Conservation (phyloP, 2,113 vertebrate genomes). For the Syngnathus scovelli region DNA sequence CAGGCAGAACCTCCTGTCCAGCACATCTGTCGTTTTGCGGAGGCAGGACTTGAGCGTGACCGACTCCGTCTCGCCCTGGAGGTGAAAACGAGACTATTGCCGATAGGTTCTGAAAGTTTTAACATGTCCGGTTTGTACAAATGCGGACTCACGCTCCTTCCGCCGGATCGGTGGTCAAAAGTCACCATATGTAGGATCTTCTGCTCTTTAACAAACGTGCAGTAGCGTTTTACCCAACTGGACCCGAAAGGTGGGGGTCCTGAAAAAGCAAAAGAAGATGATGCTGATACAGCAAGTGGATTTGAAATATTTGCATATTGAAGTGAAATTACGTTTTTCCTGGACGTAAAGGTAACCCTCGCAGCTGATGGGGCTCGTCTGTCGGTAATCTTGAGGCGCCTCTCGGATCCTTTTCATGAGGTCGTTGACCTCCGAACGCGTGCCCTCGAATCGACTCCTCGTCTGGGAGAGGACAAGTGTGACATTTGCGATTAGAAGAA, state of each 20-base stretch:
- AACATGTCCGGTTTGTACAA: neutral
- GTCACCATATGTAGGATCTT: constrained; percentile 92
- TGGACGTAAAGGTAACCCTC: constrained; percentile 96
- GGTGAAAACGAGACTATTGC: constrained; percentile 24
- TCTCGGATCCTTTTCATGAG: constrained; percentile 91
- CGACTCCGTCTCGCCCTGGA: constrained; percentile 86
- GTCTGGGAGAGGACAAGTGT: constrained; percentile 68
- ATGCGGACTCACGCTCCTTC: constrained; percentile 83
- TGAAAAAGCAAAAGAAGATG: constrained; percentile 30
- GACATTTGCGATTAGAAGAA: neutral
- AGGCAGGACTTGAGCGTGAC: constrained; percentile 83
- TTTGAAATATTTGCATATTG: neutral
- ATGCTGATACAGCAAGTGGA: neutral
- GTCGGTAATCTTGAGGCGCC: constrained; percentile 85
- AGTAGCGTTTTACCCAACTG: constrained; percentile 97
- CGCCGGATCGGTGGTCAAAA: constrained; percentile 92
- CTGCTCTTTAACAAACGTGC: constrained; percentile 89
- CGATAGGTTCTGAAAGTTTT: neutral
- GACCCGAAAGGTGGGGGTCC: constrained; percentile 95
- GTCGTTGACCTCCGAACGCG: constrained; percentile 88
- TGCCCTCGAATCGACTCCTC: constrained; percentile 90
- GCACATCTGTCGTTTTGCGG: constrained; percentile 81
- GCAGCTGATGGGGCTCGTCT: constrained; percentile 83
- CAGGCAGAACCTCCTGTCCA: constrained; percentile 92
- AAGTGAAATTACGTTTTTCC: constrained; percentile 82